A percentile compares a stretch with the other conserved stretches of the same genome.
These are phyloP conservation scores for Clarias batrachus DNA, from an alignment of 2,113 vertebrate genomes.

Conservation along the genomic window DNA sequence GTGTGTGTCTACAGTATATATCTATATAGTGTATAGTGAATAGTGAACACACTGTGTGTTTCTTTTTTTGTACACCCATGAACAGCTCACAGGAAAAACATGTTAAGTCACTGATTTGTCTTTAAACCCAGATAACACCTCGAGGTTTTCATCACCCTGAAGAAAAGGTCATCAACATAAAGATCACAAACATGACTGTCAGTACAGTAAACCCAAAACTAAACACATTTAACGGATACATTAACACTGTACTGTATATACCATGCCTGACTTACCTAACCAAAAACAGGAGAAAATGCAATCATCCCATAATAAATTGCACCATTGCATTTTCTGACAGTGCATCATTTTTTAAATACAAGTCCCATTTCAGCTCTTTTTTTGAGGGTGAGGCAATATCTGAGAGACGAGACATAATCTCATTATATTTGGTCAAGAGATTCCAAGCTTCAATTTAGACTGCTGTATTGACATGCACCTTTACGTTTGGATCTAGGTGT, in stretches of 20 bases:
- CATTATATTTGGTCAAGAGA: background rate
- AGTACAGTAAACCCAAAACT: too few relatives aligned
- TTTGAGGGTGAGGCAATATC: background rate
- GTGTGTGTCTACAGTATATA: constrained; percentile 31
- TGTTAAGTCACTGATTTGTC: background rate
- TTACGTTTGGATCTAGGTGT: background rate
- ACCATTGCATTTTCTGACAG: background rate
- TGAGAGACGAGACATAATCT: background rate
- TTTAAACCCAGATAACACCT: background rate
- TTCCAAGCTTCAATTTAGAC: background rate
- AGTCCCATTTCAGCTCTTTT: background rate
- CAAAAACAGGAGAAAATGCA: background rate
- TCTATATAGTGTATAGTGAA: background rate
- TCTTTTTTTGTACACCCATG: background rate
- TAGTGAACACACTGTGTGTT: background rate
- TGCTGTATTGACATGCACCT: too few relatives aligned
- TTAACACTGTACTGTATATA: background rate
- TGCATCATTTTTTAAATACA: background rate
- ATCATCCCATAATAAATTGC: background rate
- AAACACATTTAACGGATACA: background rate
- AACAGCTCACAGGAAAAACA: background rate
- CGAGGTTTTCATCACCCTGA: background rate
- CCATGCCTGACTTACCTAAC: background rate
- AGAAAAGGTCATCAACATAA: constrained; percentile 14
- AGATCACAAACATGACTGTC: constrained; percentile 1